A percentile compares a stretch with the other conserved stretches of the same genome.
phyloP scores from a whole-genome alignment of 2,113 vertebrate species.

The Hassar affinis region DNA sequence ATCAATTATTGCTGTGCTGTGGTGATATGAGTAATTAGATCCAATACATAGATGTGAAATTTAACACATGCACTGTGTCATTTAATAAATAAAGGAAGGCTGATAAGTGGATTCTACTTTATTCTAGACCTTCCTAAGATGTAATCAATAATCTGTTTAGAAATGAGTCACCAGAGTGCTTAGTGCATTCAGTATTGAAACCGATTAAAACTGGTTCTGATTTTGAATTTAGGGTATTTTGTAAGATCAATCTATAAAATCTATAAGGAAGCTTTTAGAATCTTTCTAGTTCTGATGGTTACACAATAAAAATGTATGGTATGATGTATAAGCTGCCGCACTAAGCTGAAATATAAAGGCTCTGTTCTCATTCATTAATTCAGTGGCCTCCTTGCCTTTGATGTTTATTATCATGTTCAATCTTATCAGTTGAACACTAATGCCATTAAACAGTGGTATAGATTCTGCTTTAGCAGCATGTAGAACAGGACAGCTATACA shows the following conservation, averaged over 20 bases:
- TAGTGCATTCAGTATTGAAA: not conserved
- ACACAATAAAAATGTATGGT: not conserved
- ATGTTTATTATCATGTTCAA: slow-evolving; percentile 24
- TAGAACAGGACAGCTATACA: slow-evolving; percentile 8
- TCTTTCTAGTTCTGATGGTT: not conserved
- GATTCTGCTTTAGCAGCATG: not conserved
- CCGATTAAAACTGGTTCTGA: not conserved
- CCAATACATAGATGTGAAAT: slow-evolving; percentile 51
- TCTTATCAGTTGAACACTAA: slow-evolving; percentile 22
- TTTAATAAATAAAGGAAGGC: slow-evolving; percentile 30
- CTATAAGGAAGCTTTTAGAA: not conserved
- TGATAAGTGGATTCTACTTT: not conserved
- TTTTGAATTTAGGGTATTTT: not conserved
- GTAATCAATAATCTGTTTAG: not conserved
- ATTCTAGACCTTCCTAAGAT: not conserved
- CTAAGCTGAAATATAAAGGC: not conserved
- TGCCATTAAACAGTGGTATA: slow-evolving; percentile 23
- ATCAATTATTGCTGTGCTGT: slow-evolving; percentile 21
- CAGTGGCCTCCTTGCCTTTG: not conserved
- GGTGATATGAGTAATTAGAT: slow-evolving; percentile 51
- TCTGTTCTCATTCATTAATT: not conserved
- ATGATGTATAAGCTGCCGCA: not conserved
- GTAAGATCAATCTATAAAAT: not conserved
- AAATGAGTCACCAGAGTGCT: slow-evolving; percentile 15
- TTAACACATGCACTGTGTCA: slow-evolving; percentile 21